Evolutionary conservation across 2,113 vertebrate genomes (phyloP).

Genomic region (Morone saxatilis): DNA sequence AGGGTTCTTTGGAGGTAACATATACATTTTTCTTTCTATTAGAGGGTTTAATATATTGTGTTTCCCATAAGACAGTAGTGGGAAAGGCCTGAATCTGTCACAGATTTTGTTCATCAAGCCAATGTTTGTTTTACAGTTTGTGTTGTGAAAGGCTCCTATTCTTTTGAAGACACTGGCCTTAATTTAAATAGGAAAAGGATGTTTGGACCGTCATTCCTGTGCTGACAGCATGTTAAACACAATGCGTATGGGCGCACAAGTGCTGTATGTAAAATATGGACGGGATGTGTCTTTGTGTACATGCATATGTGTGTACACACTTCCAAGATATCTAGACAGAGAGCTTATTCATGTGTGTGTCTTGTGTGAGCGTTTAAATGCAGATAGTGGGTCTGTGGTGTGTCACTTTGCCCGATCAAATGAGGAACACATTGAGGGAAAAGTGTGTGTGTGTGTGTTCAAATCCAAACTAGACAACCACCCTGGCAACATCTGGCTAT

Average conservation of each 20-base stretch:
- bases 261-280: constrained; percentile 28
- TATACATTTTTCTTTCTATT: constrained; percentile 32
- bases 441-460: constrained; percentile 23
- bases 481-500: constrained; percentile 81
- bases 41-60: constrained; percentile 30
- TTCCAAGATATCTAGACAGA: constrained; percentile 65
- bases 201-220: constrained; percentile 25
- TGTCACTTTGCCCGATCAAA: constrained; percentile 79
- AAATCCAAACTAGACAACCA: constrained; percentile 57
- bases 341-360: constrained; percentile 63
- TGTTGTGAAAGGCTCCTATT: constrained; percentile 55
- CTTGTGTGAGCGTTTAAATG: constrained; percentile 52
- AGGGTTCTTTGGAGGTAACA: constrained; percentile 28
- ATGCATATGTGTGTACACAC: constrained; percentile 3
- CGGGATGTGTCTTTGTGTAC: constrained; percentile 29
- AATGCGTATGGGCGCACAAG: constrained; percentile 22
- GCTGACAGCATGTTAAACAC: constrained; percentile 48
- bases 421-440: constrained; percentile 80
- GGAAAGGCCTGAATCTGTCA: constrained; percentile 39
- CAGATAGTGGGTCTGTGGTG: constrained; percentile 78
- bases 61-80: constrained; percentile 38
- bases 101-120: constrained; percentile 46
- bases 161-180: constrained; percentile 45
- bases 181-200: constrained; percentile 44
- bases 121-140: constrained; percentile 35